Evolutionary conservation across 2,113 vertebrate genomes (phyloP).

Genomic region (Poeciliopsis occidentalis): DNA sequence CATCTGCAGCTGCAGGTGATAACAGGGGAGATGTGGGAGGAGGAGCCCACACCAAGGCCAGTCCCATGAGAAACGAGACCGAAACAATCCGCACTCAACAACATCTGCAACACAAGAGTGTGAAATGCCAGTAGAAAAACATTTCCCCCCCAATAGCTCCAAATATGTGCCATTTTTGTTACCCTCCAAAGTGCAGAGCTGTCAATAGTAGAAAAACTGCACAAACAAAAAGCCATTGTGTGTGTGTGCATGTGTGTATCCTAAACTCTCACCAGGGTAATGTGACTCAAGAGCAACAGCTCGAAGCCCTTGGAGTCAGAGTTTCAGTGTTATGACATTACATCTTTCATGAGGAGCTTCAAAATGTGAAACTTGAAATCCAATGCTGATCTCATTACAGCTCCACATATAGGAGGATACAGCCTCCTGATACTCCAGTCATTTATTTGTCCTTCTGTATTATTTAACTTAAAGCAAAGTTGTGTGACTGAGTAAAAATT

Average conservation of each 20-base stretch:
- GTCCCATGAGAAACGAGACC: constrained; percentile 41
- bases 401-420: not conserved
- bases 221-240: constrained; percentile 47
- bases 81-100: constrained; percentile 40
- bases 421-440: not conserved
- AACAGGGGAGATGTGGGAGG: constrained; percentile 30
- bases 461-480: too few species aligned
- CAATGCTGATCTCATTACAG: constrained; percentile 10
- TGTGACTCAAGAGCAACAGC: constrained; percentile 55
- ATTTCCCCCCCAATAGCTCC: constrained; percentile 17
- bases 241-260: constrained; percentile 2
- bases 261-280: constrained; percentile 35
- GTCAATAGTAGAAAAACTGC: constrained; percentile 58
- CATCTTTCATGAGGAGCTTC: constrained; percentile 25
- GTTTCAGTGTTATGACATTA: constrained; percentile 59
- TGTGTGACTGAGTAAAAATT: not conserved
- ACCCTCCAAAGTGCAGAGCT: constrained; percentile 26
- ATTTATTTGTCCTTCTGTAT: too few species aligned
- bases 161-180: constrained; percentile 28
- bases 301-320: constrained; percentile 46
- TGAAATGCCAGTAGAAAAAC: constrained; percentile 48
- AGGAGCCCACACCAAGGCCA: constrained; percentile 51
- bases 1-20: constrained; percentile 57
- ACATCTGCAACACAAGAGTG: constrained; percentile 51
- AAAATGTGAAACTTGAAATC: constrained; percentile 47